phyloP scores from a whole-genome alignment of 2,797 vertebrate species.

The Syngnathus rostellatus region DNA sequence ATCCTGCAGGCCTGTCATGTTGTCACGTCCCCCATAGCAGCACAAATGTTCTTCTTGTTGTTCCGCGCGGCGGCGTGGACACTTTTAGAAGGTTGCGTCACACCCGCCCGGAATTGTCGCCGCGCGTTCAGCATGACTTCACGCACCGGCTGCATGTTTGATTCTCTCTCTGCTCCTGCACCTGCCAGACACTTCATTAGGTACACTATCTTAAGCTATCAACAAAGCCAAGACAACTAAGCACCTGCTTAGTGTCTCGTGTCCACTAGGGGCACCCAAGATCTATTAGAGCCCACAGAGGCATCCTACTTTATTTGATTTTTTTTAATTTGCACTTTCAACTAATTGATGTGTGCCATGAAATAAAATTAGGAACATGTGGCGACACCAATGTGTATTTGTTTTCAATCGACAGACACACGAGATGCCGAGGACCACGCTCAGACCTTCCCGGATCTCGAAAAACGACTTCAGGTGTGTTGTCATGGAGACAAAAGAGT shows the following conservation, averaged over 20 bases:
- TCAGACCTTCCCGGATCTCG: slow-evolving; percentile 83
- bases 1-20: not conserved
- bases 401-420: slow-evolving; percentile 46
- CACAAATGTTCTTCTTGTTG: not conserved
- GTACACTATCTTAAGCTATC: not conserved
- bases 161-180: slow-evolving; percentile 32
- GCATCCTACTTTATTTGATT: no score
- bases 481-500: not conserved
- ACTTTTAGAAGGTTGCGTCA: slow-evolving; percentile 69
- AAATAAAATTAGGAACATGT: slow-evolving; percentile 2
- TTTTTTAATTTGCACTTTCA: not conserved
- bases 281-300: not conserved
- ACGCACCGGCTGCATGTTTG: slow-evolving; percentile 22
- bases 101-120: slow-evolving; percentile 56
- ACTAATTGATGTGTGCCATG: not conserved
- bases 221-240: not conserved
- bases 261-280: not conserved
- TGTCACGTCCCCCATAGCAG: slow-evolving; percentile 24
- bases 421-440: slow-evolving; percentile 77
- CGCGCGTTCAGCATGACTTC: slow-evolving; percentile 44
- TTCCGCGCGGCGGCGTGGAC: slow-evolving; percentile 22
- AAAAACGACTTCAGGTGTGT: slow-evolving; percentile 88
- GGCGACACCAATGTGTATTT: not conserved
- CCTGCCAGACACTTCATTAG: slow-evolving; percentile 12
- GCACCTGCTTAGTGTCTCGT: not conserved